These are phyloP conservation scores for Cryptocheilus praepositus DNA, from an alignment of 2,888 invertebrate genomes.

Conservation along the genomic window DNA sequence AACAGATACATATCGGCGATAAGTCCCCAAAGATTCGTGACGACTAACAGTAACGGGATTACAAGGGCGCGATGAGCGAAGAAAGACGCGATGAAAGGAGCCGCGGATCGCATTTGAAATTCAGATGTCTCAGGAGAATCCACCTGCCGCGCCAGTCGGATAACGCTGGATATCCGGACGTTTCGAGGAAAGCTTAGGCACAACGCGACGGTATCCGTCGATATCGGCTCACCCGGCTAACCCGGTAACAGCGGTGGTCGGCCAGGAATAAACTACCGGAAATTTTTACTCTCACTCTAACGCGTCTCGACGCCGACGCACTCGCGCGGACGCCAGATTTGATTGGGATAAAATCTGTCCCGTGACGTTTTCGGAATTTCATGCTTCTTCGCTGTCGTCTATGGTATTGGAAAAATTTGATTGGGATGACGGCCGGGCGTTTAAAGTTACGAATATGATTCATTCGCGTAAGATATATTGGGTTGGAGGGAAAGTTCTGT, in stretches of 20 bases:
- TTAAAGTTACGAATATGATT: no score
- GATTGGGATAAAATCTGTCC: constrained; percentile 18
- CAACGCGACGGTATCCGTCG: constrained; percentile 37
- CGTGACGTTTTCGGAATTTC: constrained; percentile 7
- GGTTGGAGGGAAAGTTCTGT: no score
- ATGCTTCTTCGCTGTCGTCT: constrained; percentile 6
- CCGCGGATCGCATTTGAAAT: constrained; percentile 65
- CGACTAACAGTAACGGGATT: not conserved
- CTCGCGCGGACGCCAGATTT: constrained; percentile 11
- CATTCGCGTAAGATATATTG: no score
- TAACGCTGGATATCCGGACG: constrained; percentile 60
- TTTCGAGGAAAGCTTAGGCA: constrained; percentile 55
- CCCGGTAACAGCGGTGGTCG: constrained; percentile 40
- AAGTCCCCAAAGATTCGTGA: no score
- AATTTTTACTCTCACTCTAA: not conserved
- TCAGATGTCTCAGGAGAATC: constrained; percentile 57
- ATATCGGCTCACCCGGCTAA: constrained; percentile 54
- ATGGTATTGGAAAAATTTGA: no score
- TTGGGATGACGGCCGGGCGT: no score
- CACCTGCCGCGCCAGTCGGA: constrained; percentile 55
- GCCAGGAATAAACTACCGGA: constrained; percentile 44
- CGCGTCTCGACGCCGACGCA: no score
- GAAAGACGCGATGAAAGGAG: constrained; percentile 22
- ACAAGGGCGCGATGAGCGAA: constrained; percentile 7
- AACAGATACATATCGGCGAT: no score